Base-by-base conservation (phyloP, 2,113 vertebrate species). In the Globicephala melas region DNA sequence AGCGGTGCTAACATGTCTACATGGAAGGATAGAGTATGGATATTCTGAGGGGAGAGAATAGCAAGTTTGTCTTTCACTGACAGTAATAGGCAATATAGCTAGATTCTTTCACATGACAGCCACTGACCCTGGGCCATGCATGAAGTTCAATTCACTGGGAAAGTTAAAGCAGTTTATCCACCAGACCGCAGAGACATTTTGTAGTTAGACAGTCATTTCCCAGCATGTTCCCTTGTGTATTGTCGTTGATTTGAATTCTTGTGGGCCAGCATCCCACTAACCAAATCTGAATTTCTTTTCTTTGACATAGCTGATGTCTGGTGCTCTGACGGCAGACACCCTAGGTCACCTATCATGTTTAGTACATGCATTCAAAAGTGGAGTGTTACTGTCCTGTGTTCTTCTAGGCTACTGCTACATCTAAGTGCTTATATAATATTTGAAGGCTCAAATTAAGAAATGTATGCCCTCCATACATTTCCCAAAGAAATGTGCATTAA, bases 311-410 rank as follows among this genome's bases (percentile, higher is more conserved):
- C 8, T 33, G 65, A 38, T 17, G 12, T 6, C 17, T 33, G 31
- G 28, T 2, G 13, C 36, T 74, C 25, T 11, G 0, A 67, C 1
- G 31, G 33, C 74, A 77, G 20, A 14, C 4, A 5, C 3, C 2
- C 1, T 13, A 0, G 17, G 67, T 10, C 53, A 26, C 28, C 26
- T 50, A 2, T 7, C 2, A 36, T n/a, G 36, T 36, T 80, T 13
- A 18, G 33, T 15, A 5, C 11, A 20, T 20, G 21, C 7, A 23
- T 28, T 76, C 47, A 23, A 60, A 53, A 73, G 21, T 65, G 31
- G 12, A 23, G 8, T 67, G 73, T 17, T 15, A 17, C 12, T n/a
- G 8, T 26, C 63, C 8, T 26, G 2, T 21, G 58, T 17, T 67
- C 60, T 58, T 74, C 50, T 13, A 26, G 67, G 10, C 14, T 58